Percentiles rank a stretch among this genome's conserved stretches.
These are phyloP conservation scores for Linurgus olivaceus DNA, from an alignment of 2,797 vertebrate species.

Conservation along the genomic window DNA sequence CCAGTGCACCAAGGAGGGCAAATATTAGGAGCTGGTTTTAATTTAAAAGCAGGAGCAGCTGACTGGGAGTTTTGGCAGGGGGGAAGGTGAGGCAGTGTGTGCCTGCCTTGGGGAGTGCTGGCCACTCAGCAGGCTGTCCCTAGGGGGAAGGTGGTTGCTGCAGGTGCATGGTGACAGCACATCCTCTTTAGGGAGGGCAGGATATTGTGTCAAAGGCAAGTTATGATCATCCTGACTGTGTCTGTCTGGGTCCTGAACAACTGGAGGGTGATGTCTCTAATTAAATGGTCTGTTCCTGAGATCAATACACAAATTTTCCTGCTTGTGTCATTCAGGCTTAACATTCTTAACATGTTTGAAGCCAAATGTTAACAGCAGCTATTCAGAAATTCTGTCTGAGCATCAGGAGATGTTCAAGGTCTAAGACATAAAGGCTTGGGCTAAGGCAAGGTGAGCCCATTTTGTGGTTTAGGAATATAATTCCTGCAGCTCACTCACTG, in stretches of 20 bases:
- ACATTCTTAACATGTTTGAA: neutral
- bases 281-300: neutral
- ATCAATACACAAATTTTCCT: neutral
- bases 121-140: neutral
- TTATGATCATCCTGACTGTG: neutral
- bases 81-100: neutral
- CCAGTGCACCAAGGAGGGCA: neutral
- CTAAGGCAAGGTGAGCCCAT: neutral
- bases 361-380: neutral
- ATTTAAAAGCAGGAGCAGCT: neutral
- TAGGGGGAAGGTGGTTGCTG: neutral
- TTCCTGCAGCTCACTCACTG: neutral
- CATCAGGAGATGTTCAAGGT: neutral
- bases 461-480: neutral
- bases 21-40: neutral
- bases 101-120: neutral
- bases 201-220: neutral
- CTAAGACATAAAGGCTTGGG: neutral
- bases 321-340: neutral
- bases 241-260: neutral
- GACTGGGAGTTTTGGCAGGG: neutral
- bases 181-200: neutral
- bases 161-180: neutral
- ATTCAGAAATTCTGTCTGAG: neutral
- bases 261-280: neutral